Percentiles rank a stretch among this genome's conserved stretches.
These are phyloP conservation scores for Pristionchus japonicus DNA, from an alignment of 2,888 invertebrate species.

Conservation along the genomic window DNA sequence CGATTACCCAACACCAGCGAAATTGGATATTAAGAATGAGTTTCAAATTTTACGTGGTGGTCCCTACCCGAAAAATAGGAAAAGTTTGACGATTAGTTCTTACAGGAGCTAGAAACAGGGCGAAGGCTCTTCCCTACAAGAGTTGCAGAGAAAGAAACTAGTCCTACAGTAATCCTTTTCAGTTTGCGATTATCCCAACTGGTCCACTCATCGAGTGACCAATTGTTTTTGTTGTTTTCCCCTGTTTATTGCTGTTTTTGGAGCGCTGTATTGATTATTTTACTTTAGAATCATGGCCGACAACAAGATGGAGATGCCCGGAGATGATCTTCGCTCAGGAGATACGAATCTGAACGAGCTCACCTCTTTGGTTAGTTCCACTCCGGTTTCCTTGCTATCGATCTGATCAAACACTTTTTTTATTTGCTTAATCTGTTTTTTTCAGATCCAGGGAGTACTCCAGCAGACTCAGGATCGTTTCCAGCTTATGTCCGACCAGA, in stretches of 20 bases:
- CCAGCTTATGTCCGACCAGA: conserved; percentile 98
- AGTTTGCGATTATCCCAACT: neutral
- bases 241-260: neutral
- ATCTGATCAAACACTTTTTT: neutral
- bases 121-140: neutral
- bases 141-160: neutral
- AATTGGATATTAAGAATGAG: too few species aligned
- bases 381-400: neutral
- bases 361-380: conserved; percentile 51
- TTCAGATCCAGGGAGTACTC: conserved; percentile 92
- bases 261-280: neutral
- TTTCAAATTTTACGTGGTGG: too few species aligned
- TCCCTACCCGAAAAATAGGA: too few species aligned
- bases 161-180: neutral
- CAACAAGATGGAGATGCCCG: conserved; percentile 28
- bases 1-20: too few species aligned
- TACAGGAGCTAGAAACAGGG: too few species aligned
- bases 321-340: conserved; percentile 40
- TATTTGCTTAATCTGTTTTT: conserved; percentile 55
- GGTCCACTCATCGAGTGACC: conserved; percentile 14
- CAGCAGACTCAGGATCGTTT: conserved; percentile 99
- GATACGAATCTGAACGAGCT: conserved; percentile 54
- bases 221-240: neutral
- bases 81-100: too few species aligned
- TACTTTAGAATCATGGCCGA: conserved; percentile 15